Conservation (phyloP, 2,888 invertebrate species). For the Diaphora mendica region DNA sequence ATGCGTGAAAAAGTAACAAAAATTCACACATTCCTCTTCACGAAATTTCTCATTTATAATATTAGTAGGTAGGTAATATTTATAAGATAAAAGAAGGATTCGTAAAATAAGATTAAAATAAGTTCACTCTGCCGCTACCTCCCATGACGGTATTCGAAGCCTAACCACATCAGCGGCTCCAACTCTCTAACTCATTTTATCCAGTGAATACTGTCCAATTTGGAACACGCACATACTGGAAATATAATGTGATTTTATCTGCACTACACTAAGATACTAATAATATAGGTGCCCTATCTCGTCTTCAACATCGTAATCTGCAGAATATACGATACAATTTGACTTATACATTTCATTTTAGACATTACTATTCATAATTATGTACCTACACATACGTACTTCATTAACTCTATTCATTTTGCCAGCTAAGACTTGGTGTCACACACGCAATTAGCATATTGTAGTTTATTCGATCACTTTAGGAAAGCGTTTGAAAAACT, state of each 20-base stretch:
- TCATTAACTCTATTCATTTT: neutral
- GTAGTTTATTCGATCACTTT: neutral
- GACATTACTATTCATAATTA: neutral
- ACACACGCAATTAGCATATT: neutral
- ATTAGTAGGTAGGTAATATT: too few species aligned
- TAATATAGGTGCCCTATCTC: conserved; percentile 35
- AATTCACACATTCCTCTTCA: too few species aligned
- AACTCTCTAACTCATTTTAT: conserved; percentile 70
- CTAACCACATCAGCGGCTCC: conserved; percentile 41
- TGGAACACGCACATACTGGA: conserved; percentile 55
- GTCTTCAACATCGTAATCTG: neutral
- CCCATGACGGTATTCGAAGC: conserved; percentile 7
- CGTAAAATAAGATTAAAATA: too few species aligned
- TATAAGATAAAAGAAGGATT: too few species aligned
- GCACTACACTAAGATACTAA: conserved; percentile 50
- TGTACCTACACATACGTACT: neutral
- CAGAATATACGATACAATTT: neutral
- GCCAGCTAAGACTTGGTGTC: neutral
- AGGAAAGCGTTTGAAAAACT: too few species aligned
- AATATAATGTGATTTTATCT: conserved; percentile 53
- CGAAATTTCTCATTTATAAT: too few species aligned
- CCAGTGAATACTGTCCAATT: conserved; percentile 75
- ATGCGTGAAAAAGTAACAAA: too few species aligned
- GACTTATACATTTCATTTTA: neutral
- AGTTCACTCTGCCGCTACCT: too few species aligned